Evolutionary conservation across 2,888 invertebrate genomes (phyloP), one percentile per base, ranked within the genome.

Genomic region (Temnothorax rugatulus): DNA sequence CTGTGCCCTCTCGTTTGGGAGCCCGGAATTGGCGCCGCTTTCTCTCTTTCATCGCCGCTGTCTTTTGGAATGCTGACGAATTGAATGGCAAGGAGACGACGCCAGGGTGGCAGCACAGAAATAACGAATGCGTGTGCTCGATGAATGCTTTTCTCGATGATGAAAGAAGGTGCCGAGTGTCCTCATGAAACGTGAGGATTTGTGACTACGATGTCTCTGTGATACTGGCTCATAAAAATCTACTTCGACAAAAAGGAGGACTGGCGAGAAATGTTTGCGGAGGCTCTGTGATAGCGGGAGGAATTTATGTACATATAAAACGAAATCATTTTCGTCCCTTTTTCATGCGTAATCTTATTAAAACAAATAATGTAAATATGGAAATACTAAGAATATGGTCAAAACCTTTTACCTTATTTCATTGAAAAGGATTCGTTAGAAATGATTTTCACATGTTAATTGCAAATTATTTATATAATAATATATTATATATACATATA

Each of bases 1-100:
- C 71, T 83, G 79, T 68, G 84, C 73, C 82, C 82, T 83, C 85
- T 89, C 87, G 84, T 88, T 89, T 86, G 81, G 73, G 69, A 61
- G 29, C 29, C 82, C 57, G 84, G 79, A 82, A 89, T 90, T 88
- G 87, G 71, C 76, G 86, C 81, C 81, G 66, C 76, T 82, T 79
- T 73, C 63, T 18, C 52, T 52, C 81, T 41, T 38, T 44, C 21
- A 29, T 4, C 18, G 7, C 38, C 47, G 15, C 38, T 50, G 63
- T 81, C 29, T 73, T 64, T 57, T 34, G 59, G 25, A 38, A 61
- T 74, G 69, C 47, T 59, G 61, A 47, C 71, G 74, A 73, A 50
- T 5, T 75, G 71, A 89, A 89, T 79, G 71, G 82, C 59, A 82
- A 59, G 66, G 13, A 73, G 74, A 69, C 18, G 74, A 69, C 18